phyloP scores from a whole-genome alignment of 1,140 invertebrate species.

The Eriosoma lanigerum region DNA sequence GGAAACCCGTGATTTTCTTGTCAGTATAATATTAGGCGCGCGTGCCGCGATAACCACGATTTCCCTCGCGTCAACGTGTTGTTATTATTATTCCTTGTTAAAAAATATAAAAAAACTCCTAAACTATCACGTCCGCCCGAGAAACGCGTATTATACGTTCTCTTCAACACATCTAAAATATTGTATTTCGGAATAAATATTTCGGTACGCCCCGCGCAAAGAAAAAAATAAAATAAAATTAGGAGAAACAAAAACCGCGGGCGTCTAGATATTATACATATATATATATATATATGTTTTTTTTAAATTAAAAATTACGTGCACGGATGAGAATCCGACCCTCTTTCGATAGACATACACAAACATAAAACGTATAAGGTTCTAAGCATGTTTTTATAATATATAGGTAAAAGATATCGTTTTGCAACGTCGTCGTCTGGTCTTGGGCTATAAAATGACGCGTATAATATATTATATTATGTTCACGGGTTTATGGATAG shows the following conservation, averaged over 20 bases:
- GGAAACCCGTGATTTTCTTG: constrained; percentile 45
- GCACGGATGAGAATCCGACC: constrained; percentile 18
- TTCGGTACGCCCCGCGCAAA: background rate
- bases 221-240: too few relatives aligned
- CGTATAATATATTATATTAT: background rate
- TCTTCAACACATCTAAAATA: background rate
- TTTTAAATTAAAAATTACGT: constrained; percentile 26
- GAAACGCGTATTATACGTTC: background rate
- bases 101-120: too few relatives aligned
- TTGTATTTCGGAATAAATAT: constrained; percentile 6
- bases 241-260: background rate
- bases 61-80: too few relatives aligned
- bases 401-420: background rate
- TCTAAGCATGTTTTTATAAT: too few relatives aligned
- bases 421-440: constrained; percentile 16
- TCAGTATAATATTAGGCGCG: constrained; percentile 1
- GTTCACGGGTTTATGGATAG: background rate
- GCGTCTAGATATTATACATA: too few relatives aligned
- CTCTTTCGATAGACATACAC: background rate
- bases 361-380: background rate
- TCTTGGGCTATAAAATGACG: background rate
- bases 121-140: background rate
- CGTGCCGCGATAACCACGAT: too few relatives aligned
- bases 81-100: background rate
- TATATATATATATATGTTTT: too few relatives aligned